A percentile compares a stretch with the other conserved stretches of the same genome.
Conservation (phyloP, 1,140 invertebrate species). For the Mya arenaria region DNA sequence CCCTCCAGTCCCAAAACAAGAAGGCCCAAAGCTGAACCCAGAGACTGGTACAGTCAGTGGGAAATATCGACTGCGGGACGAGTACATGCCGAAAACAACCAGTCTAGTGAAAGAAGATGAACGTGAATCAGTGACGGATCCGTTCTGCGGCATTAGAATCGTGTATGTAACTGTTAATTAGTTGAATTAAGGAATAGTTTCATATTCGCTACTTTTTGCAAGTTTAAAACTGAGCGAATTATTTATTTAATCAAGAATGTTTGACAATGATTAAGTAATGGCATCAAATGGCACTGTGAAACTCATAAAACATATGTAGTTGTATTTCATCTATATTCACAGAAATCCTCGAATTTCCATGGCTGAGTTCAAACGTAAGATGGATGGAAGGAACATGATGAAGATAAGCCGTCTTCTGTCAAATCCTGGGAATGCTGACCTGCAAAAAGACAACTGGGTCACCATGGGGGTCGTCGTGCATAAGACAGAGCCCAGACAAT, state of each 20-base stretch:
- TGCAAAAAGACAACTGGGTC: constrained; percentile 89
- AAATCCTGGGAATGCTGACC: constrained; percentile 82
- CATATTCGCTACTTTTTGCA: neutral
- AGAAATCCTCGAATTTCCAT: constrained; percentile 91
- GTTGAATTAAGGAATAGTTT: constrained; percentile 81
- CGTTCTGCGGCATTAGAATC: constrained; percentile 88
- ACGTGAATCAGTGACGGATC: constrained; percentile 83
- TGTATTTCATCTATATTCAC: constrained; percentile 70
- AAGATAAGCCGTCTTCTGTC: constrained; percentile 87
- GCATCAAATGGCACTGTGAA: too few species aligned
- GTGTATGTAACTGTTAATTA: constrained; percentile 80
- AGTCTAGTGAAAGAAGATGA: constrained; percentile 57
- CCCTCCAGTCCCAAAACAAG: constrained; percentile 53
- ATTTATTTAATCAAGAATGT: too few species aligned
- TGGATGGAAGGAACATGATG: constrained; percentile 87
- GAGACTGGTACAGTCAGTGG: constrained; percentile 41
- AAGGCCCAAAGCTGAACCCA: constrained; percentile 52
- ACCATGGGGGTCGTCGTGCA: constrained; percentile 91
- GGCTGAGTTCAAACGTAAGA: constrained; percentile 86
- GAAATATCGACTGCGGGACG: constrained; percentile 20
- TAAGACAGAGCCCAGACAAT: constrained; percentile 88
- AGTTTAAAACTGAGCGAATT: neutral
- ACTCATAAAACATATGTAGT: too few species aligned
- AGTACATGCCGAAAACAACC: constrained; percentile 41
- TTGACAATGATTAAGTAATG: too few species aligned